A percentile compares a stretch with the other conserved stretches of the same genome.
These are phyloP conservation scores for Montipora sp. DNA, from an alignment of 64 coral and sea anemone genomes.

Conservation along the genomic window DNA sequence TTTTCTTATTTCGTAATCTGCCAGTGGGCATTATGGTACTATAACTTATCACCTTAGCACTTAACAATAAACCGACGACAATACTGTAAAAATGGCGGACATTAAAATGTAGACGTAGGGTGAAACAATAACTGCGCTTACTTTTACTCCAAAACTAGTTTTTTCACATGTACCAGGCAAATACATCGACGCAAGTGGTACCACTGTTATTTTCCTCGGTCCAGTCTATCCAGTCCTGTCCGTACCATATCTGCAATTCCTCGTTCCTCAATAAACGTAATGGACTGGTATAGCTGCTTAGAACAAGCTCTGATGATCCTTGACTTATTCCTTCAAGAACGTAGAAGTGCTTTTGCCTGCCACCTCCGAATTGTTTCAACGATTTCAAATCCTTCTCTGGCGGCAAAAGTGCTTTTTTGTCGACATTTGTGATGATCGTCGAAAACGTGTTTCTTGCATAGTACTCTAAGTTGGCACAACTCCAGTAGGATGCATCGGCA, in stretches of 20 bases:
- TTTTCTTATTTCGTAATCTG: too few species aligned
- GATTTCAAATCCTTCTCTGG: neutral
- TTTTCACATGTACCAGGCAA: constrained; percentile 19
- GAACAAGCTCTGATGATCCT: constrained; percentile 12
- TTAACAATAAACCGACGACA: too few species aligned
- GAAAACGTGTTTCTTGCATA: neutral
- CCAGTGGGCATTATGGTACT: too few species aligned
- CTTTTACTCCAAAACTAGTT: neutral
- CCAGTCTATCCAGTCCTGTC: constrained; percentile 26
- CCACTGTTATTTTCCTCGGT: neutral
- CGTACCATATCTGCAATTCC: constrained; percentile 13
- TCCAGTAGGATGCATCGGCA: neutral
- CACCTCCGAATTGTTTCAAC: neutral
- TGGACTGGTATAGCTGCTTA: neutral
- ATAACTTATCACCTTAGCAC: too few species aligned
- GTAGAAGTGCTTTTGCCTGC: neutral
- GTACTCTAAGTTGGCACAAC: neutral
- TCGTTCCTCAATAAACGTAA: neutral
- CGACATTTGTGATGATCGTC: too few species aligned
- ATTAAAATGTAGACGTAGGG: too few species aligned
- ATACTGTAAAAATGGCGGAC: too few species aligned
- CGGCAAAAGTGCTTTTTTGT: neutral
- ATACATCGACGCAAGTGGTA: constrained; percentile 6
- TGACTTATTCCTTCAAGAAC: neutral
- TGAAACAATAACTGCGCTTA: too few species aligned